A percentile compares a stretch with the other conserved stretches of the same genome.
These are phyloP conservation scores for Lipophrys pholis DNA, from an alignment of 2,113 vertebrate genomes.

Conservation along the genomic window DNA sequence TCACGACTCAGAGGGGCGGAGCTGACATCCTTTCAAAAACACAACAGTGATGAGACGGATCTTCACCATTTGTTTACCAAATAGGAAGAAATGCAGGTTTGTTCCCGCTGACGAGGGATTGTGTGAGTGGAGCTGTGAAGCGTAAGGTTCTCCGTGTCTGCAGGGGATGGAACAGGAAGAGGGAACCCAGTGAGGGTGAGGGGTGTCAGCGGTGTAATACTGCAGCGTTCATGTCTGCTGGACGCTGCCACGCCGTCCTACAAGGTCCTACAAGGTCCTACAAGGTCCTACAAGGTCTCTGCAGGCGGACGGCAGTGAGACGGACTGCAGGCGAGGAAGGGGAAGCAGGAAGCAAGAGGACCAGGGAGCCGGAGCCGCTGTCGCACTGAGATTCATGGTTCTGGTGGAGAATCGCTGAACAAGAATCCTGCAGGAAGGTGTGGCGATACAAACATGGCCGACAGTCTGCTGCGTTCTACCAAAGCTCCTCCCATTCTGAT, in stretches of 20 bases:
- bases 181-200: slow-evolving; percentile 10
- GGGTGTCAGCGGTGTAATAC: neutral
- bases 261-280: too few species aligned
- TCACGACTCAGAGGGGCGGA: slow-evolving; percentile 10
- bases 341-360: neutral
- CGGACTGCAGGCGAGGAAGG: neutral
- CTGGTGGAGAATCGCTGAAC: too few species aligned
- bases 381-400: too few species aligned
- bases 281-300: too few species aligned
- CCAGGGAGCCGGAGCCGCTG: too few species aligned
- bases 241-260: neutral
- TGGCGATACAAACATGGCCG: too few species aligned
- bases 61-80: slow-evolving; percentile 23
- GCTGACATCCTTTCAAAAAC: slow-evolving; percentile 36
- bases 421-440: too few species aligned
- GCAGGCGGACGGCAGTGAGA: neutral
- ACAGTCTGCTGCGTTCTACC: too few species aligned
- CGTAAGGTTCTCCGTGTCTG: slow-evolving; percentile 17
- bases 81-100: neutral
- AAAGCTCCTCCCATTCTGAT: too few species aligned
- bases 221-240: too few species aligned
- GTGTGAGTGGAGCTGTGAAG: neutral
- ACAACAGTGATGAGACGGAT: slow-evolving; percentile 20
- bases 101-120: too few species aligned
- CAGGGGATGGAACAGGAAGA: neutral